Evolutionary conservation across 2,113 vertebrate genomes (phyloP).

Genomic region (Anoplopoma fimbria): DNA sequence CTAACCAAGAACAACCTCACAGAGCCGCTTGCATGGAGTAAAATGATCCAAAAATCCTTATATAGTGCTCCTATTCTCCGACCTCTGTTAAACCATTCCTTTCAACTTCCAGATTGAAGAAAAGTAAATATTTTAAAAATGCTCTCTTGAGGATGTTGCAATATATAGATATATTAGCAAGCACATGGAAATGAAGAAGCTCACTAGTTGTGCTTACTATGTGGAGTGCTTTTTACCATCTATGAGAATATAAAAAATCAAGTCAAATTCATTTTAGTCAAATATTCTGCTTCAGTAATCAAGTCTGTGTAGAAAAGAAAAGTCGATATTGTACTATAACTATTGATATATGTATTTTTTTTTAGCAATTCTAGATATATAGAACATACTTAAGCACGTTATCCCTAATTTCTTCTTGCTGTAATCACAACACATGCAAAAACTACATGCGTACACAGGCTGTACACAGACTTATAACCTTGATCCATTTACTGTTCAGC

Average conservation of each 20-base stretch:
- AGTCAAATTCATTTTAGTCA: neutral
- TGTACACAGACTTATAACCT: constrained; percentile 5
- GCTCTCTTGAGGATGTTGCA: neutral
- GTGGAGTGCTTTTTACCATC: neutral
- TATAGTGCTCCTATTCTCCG: neutral
- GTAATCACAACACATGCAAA: constrained; percentile 39
- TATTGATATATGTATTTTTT: neutral
- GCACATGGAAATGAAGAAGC: neutral
- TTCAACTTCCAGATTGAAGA: neutral
- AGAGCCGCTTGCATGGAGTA: neutral
- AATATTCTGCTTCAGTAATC: constrained; percentile 11
- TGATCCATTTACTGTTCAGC: constrained; percentile 36
- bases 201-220: neutral
- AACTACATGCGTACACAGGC: neutral
- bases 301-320: constrained; percentile 2
- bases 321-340: neutral
- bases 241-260: too few relatives aligned
- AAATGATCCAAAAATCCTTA: neutral
- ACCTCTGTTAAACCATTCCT: neutral
- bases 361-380: neutral
- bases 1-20: neutral
- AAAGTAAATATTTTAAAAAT: neutral
- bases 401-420: constrained; percentile 20
- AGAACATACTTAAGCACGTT: neutral
- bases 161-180: neutral